Percentiles rank a stretch among this genome's conserved stretches.
phyloP scores from a whole-genome alignment of 2,888 invertebrate genomes.

The Meta bourneti region DNA sequence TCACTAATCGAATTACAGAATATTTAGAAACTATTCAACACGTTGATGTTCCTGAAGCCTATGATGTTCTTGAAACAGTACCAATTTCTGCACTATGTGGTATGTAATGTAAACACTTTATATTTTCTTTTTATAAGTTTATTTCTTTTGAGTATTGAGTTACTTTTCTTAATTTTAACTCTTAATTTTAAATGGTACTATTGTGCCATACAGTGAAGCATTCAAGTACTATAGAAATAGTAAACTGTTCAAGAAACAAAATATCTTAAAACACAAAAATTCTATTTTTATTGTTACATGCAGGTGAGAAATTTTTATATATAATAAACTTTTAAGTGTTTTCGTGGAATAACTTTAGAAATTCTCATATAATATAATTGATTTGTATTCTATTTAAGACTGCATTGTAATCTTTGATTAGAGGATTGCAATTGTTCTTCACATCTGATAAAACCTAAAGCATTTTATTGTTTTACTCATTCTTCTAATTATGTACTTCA shows the following conservation, averaged over 20 bases:
- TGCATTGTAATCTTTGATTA: too few relatives aligned
- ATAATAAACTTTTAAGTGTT: too few relatives aligned
- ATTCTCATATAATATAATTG: too few relatives aligned
- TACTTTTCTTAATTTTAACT: constrained; percentile 3
- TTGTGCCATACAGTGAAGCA: neutral
- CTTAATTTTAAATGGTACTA: neutral
- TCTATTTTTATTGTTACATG: neutral
- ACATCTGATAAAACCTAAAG: too few relatives aligned
- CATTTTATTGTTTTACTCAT: too few relatives aligned
- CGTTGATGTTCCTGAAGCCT: neutral
- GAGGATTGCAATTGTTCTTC: too few relatives aligned
- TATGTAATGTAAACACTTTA: constrained; percentile 15
- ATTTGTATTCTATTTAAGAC: too few relatives aligned
- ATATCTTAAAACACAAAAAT: neutral
- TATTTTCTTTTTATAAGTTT: neutral
- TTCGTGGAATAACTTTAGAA: too few relatives aligned
- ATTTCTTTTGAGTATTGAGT: neutral
- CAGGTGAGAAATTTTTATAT: neutral
- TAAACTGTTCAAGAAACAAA: too few relatives aligned
- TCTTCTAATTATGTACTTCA: too few relatives aligned
- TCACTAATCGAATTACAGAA: neutral
- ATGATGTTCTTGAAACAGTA: constrained; percentile 54
- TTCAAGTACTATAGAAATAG: neutral
- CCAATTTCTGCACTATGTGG: constrained; percentile 62
- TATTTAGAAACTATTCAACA: constrained; percentile 31